phyloP scores from a whole-genome alignment of 2,113 vertebrate species.

The Oxyura jamaicensis region DNA sequence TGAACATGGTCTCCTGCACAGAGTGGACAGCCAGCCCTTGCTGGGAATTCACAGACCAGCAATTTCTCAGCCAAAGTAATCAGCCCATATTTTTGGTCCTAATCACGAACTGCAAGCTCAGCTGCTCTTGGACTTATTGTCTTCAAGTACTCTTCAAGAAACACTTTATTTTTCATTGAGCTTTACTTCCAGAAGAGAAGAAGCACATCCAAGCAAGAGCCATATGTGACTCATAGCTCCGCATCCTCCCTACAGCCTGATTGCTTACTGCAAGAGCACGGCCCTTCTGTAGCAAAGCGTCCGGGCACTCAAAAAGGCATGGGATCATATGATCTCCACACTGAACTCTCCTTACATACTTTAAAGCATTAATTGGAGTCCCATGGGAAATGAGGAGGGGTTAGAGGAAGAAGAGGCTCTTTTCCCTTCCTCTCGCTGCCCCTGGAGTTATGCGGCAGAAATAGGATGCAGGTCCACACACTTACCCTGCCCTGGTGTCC shows the following conservation, averaged over 20 bases:
- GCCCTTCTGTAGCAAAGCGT: background rate
- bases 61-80: background rate
- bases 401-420: background rate
- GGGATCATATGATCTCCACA: accelerated
- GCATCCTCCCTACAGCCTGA: background rate
- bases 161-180: background rate
- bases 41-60: background rate
- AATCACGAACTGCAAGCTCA: background rate
- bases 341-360: background rate
- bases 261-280: background rate
- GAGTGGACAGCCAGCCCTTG: background rate
- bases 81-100: background rate
- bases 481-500: background rate
- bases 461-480: background rate
- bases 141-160: background rate
- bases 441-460: background rate
- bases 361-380: background rate
- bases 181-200: background rate
- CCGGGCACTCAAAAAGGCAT: background rate
- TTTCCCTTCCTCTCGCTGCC: background rate
- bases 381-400: background rate
- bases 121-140: background rate
- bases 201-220: background rate
- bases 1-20: background rate
- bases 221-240: background rate